Conservation (phyloP, 2,113 vertebrate genomes). For the Salvelinus alpinus region DNA sequence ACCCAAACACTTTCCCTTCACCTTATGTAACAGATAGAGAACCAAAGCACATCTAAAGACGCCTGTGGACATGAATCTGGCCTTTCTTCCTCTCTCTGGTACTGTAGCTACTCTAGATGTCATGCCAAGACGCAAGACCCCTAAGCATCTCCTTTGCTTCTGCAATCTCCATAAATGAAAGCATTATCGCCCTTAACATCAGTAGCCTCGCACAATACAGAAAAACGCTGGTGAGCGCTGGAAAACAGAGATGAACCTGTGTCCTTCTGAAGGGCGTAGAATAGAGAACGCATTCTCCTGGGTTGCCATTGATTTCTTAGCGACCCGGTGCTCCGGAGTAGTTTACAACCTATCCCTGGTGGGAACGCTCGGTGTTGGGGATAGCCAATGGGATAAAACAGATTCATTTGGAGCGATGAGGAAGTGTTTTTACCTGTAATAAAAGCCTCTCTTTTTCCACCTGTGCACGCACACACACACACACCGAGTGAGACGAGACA, state of each 20-base stretch:
- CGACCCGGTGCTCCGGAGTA: conserved; percentile 3
- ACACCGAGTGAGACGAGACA: too few relatives aligned
- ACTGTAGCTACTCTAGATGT: background rate
- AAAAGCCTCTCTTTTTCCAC: conserved; percentile 81
- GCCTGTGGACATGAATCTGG: conserved; percentile 1
- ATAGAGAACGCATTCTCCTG: conserved; percentile 7
- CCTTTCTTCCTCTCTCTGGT: conserved; percentile 5
- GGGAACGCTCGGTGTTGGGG: background rate
- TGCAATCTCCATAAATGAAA: conserved; percentile 8
- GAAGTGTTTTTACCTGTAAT: conserved; percentile 42
- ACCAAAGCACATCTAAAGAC: background rate
- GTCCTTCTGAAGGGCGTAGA: background rate
- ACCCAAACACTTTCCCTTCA: background rate
- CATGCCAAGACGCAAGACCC: conserved; percentile 6
- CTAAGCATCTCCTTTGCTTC: background rate
- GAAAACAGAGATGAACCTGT: background rate
- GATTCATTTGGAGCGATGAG: background rate
- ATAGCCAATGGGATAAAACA: conserved; percentile 13
- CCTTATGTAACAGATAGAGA: background rate
- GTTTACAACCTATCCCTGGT: conserved; percentile 17
- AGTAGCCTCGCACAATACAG: background rate
- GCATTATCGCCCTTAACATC: background rate
- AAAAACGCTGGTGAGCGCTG: background rate
- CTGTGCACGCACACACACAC: conserved; percentile 45
- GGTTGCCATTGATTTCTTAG: background rate